Percentiles rank a stretch among this genome's conserved stretches.
phyloP scores from a whole-genome alignment of 2,888 invertebrate species.

The Oasisia sp. region DNA sequence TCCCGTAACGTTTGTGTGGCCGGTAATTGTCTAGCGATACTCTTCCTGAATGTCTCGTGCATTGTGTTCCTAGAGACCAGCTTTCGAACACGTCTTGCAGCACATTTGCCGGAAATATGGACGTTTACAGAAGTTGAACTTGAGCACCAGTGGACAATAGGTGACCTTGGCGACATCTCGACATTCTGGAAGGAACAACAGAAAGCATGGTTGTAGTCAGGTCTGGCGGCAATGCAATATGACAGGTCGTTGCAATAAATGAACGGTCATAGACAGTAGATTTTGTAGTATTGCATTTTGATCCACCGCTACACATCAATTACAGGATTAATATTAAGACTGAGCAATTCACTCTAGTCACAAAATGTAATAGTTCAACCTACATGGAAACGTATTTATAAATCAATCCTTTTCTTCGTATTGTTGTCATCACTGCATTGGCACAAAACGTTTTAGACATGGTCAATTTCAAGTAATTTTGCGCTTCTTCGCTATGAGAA shows the following conservation, averaged over 20 bases:
- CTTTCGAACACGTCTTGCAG: conserved; percentile 55
- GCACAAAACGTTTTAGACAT: no score
- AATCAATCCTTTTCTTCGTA: no score
- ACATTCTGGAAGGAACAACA: conserved; percentile 44
- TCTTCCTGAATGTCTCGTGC: neutral
- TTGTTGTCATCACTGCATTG: no score
- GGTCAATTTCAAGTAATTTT: no score
- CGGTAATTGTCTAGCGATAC: neutral
- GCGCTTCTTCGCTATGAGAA: neutral
- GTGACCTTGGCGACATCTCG: conserved; percentile 57
- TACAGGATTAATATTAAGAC: no score
- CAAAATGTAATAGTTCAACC: no score
- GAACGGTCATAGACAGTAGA: neutral
- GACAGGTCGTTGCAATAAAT: neutral
- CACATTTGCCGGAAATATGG: conserved; percentile 61
- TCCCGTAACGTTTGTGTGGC: neutral
- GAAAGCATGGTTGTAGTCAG: neutral
- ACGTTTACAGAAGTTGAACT: conserved; percentile 57
- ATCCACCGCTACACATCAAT: neutral
- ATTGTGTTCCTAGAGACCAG: conserved; percentile 29
- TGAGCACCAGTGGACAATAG: conserved; percentile 61
- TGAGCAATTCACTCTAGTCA: no score
- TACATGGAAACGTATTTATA: no score
- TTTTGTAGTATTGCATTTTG: neutral
- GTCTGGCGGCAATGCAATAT: neutral